A percentile compares a stretch with the other conserved stretches of the same genome.
These are phyloP conservation scores for Tinea pellionella DNA, from an alignment of 2,888 invertebrate species.

Conservation along the genomic window DNA sequence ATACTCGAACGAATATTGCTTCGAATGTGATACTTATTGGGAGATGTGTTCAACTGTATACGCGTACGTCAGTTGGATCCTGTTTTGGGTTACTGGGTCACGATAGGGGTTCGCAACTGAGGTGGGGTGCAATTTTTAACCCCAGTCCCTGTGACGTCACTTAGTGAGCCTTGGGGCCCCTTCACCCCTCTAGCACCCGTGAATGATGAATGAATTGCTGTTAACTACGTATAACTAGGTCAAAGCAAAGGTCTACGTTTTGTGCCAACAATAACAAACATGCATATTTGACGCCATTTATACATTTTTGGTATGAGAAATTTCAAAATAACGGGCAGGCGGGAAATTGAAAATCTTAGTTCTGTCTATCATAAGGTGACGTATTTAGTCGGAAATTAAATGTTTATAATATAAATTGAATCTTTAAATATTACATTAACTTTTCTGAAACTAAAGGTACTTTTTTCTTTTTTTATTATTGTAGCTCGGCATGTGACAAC, in stretches of 20 bases:
- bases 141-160: slow-evolving; percentile 51
- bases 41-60: slow-evolving; percentile 33
- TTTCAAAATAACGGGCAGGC: too few species aligned
- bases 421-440: too few species aligned
- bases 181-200: slow-evolving; percentile 26
- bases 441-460: too few species aligned
- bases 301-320: background rate
- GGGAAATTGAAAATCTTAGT: too few species aligned
- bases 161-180: slow-evolving; percentile 33
- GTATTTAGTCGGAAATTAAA: background rate
- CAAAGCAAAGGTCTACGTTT: background rate
- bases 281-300: background rate
- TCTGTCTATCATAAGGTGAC: too few species aligned
- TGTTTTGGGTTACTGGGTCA: slow-evolving; percentile 63
- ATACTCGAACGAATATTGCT: background rate
- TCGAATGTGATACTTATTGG: slow-evolving; percentile 25
- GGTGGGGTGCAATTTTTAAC: slow-evolving; percentile 42
- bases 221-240: slow-evolving; percentile 28
- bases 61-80: slow-evolving; percentile 45
- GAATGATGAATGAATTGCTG: slow-evolving; percentile 58
- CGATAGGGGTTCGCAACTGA: slow-evolving; percentile 25
- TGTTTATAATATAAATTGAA: too few species aligned
- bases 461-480: too few species aligned
- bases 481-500: too few species aligned
- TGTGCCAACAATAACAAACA: background rate